These are phyloP conservation scores for Psylliodes chrysocephalus DNA, from an alignment of 2,888 invertebrate species.

Conservation along the genomic window DNA sequence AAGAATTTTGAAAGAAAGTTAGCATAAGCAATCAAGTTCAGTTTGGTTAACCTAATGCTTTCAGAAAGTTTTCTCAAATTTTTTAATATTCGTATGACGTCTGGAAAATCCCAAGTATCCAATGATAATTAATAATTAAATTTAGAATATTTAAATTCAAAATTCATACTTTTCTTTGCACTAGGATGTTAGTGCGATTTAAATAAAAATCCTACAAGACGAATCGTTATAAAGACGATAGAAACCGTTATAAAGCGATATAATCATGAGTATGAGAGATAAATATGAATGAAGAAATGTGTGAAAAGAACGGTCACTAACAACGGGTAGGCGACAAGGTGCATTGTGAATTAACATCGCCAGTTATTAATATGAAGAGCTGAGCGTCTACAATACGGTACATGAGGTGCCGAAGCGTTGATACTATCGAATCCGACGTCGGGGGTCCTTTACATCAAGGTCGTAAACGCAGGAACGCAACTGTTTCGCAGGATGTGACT, in stretches of 20 bases:
- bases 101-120: too few species aligned
- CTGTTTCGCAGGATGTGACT: slow-evolving; percentile 29
- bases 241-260: slow-evolving; percentile 51
- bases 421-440: slow-evolving; percentile 49
- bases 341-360: slow-evolving; percentile 41
- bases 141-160: too few species aligned
- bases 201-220: too few species aligned
- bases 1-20: too few species aligned
- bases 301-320: slow-evolving; percentile 47
- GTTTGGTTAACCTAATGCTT: too few species aligned
- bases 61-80: too few species aligned
- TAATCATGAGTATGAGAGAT: slow-evolving; percentile 49
- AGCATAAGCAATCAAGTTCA: too few species aligned
- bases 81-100: too few species aligned
- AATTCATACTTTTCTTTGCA: too few species aligned
- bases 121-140: too few species aligned
- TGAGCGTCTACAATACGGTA: slow-evolving; percentile 48
- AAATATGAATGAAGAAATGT: slow-evolving; percentile 55
- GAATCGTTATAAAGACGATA: too few species aligned
- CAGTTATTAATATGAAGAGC: slow-evolving; percentile 54
- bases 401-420: slow-evolving; percentile 50
- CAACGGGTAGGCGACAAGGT: slow-evolving; percentile 38
- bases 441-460: slow-evolving; percentile 48
- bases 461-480: slow-evolving; percentile 36
- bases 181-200: too few species aligned